Evolutionary conservation across 2,797 vertebrate species (phyloP), one percentile per base, ranked within the genome.

Genomic region (Coregonus sp.): DNA sequence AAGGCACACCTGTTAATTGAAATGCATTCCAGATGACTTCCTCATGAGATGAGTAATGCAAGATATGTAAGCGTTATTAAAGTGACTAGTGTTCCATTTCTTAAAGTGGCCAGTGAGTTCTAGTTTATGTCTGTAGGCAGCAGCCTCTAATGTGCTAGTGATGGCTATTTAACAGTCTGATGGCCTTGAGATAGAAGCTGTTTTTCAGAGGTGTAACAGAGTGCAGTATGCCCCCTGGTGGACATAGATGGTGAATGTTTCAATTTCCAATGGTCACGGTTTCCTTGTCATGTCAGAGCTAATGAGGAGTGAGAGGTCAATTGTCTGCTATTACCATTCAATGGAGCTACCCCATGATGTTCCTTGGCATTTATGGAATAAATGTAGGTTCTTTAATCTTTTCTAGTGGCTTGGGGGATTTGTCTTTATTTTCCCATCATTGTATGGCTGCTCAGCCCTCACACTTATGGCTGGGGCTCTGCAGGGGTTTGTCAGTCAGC

Each of bases 201-300:
- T 25, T 25, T 25, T 25, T 25, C 25, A 25, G 25, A 25, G 12
- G 14, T 67, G 16, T 75, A 3, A 31, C 40, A 86, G 61, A 86
- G 84, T 73, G n/a, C 29, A 85, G 70, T 82, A 75, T 81, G 80
- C 85, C 87, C 89, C 89, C 88, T 91, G 84, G 88, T 90, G 88
- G 86, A 79, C 50, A 78, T 81, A 84, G 70, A 70, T 83, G 69
- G 78, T 89, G 79, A 75, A 77, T 83, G 75, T 75, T 40, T 18
- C 65, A 3, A 12, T 61, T 47, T 47, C 40, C 40, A 47, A 2
- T 40, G 33, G 31, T n/a, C 35, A 18, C 35, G 1, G 18, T 67
- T 35, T 67, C 65, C 29, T 33, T 14, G 12, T 67, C 29, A 35
- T 31, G 31, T 31, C 11, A 31, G 29, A 29, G 15, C 72, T 72